A percentile compares a stretch with the other conserved stretches of the same genome.
These are phyloP conservation scores for Dyspetes luteomarginatus DNA, from an alignment of 2,888 invertebrate genomes.

Conservation along the genomic window DNA sequence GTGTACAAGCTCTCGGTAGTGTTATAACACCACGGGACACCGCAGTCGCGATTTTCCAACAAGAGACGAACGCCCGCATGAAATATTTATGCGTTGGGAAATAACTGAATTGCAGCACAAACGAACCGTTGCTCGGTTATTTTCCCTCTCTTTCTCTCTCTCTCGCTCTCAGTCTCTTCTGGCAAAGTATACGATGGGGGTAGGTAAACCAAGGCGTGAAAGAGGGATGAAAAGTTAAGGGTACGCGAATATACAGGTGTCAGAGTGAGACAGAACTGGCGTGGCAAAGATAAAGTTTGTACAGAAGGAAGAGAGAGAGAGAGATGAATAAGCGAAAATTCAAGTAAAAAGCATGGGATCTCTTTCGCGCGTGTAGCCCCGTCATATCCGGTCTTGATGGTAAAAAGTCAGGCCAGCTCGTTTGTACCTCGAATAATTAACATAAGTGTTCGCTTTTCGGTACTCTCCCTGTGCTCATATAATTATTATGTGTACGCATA, in stretches of 20 bases:
- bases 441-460: constrained; percentile 76
- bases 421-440: constrained; percentile 77
- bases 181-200: constrained; percentile 33
- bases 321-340: constrained; percentile 51
- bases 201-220: constrained; percentile 71
- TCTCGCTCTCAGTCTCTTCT: constrained; percentile 40
- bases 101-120: constrained; percentile 77
- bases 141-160: background rate
- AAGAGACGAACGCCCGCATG: constrained; percentile 68
- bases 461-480: background rate
- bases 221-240: constrained; percentile 61
- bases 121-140: constrained; percentile 68
- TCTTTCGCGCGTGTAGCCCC: constrained; percentile 70
- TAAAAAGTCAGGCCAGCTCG: constrained; percentile 75
- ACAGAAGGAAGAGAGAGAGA: constrained; percentile 28
- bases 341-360: constrained; percentile 57
- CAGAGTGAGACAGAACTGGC: constrained; percentile 53
- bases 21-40: constrained; percentile 26
- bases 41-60: constrained; percentile 47
- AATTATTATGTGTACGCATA: background rate
- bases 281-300: constrained; percentile 41
- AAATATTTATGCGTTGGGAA: constrained; percentile 77
- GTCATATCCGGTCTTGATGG: constrained; percentile 71
- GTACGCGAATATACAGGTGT: constrained; percentile 30
- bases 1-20: constrained; percentile 25